Base-by-base conservation (phyloP, 2,888 invertebrate genomes). In the Gastrophysa polygoni region DNA sequence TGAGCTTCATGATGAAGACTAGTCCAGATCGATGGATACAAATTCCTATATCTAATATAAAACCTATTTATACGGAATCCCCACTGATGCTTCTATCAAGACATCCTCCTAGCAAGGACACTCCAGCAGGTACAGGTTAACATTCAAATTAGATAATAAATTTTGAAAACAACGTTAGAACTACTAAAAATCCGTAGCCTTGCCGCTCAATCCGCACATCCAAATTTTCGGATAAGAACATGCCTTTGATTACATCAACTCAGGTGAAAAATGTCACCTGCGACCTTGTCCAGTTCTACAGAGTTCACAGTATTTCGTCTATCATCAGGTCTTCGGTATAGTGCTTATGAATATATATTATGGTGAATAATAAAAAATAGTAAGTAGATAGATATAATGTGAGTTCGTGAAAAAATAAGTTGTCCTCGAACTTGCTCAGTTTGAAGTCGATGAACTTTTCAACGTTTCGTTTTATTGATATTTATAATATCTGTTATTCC, bases 61-160 rank as follows among this genome's bases (percentile, higher is more conserved):
- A 71, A 70, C 63, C 64, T 70, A 72, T 75, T 71, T 76, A 75
- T 77, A 76, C 58, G 68, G 67, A 63, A 64, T 69, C 75, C 74
- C 77, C 75, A 73, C 75, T 63, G 61, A 57, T 57, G 62, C 59
- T n/a, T n/a, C n/a, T 67, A 70, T 44, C 64, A 68, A 73, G 73
- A 78, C 77, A 79, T 79, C 79, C 78, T 78, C 73, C 70, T 75
- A 71, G 71, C 78, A 79, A 79, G 79, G 79, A 77, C 78, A 72
- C 67, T 72, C 68, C 66, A 71, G 61, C 64, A 71, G 72, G 64
- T 59, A 54, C 59, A 73, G 69, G 72, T 76, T 75, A 54, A 54
- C 54, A 54, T 54, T 54, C 28, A 54, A 54, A 54, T 54, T 17
- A 54, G 54, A 43, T 54, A 38, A 54, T 54, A 44, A 54, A 54